Evolutionary conservation across 1,140 invertebrate species (phyloP), one percentile per base, ranked within the genome.

Genomic region (Lasioglossum albipes): DNA sequence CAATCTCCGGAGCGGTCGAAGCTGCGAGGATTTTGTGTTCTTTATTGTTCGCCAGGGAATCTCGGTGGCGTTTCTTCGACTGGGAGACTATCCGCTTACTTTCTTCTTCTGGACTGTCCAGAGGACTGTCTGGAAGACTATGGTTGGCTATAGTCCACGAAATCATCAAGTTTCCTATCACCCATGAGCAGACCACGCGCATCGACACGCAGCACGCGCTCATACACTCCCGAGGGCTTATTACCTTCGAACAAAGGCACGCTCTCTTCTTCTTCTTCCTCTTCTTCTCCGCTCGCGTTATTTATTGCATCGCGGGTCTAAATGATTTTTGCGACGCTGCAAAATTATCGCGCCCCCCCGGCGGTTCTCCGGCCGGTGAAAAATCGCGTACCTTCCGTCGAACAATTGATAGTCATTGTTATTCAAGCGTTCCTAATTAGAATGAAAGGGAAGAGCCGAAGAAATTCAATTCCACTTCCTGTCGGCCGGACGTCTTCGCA

Each of bases 91-190:
- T 1, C 4, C 18, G 31, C 1, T 36, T 36, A 36, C 36, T 36
- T 36, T 36, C 36, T 36, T 36, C 36, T 5, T 36, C 3, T 4
- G 36, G 36, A 36, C 36, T 36, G 36, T 36, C 36, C 36, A 36
- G 36, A 5, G 36, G 36, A 36, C 36, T 36, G 36, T 36, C 36
- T 36, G 2, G 36, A 36, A 36, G 36, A 36, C 36, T 36, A 36
- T 36, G 36, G 36, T 0, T 36, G 36, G 36, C 27, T 27, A 27
- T 27, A 27, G 27, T 69, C 70, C 79, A 85, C 74, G 79, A 86
- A 87, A 89, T 89, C 86, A 64, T 18, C 69, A 72, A 65, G 65
- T 81, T 86, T 86, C 75, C 84, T 84, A 84, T 87, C 74, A 89
- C 88, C 45, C 86, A 88, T 54, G 7, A 45, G 54, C 76, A 69